Percentiles rank a stretch among this genome's conserved stretches.
Evolutionary conservation across 2,797 vertebrate species (phyloP).

Genomic region (Triplophysa bombifrons): DNA sequence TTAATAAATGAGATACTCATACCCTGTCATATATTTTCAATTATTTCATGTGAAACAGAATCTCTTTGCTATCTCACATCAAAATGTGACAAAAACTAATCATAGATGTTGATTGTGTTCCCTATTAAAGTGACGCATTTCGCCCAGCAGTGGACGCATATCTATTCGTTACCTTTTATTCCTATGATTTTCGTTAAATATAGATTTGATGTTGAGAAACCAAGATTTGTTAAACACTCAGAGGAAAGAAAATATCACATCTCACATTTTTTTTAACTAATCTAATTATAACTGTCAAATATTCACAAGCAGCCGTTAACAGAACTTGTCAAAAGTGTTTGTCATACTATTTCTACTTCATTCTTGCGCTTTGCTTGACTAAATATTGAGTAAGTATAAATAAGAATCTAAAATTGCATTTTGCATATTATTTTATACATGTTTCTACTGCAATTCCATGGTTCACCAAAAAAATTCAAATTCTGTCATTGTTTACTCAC

Average conservation of each 20-base stretch:
- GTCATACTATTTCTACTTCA: constrained; percentile 52
- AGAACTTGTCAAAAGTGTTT: constrained; percentile 55
- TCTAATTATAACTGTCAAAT: constrained; percentile 67
- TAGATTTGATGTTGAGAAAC: constrained; percentile 51
- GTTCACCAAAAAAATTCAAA: too few species aligned
- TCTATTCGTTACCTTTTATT: constrained; percentile 63
- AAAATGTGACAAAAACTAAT: constrained; percentile 70
- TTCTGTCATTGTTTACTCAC: too few species aligned
- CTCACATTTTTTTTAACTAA: constrained; percentile 66
- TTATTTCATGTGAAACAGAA: constrained; percentile 62
- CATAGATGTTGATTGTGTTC: constrained; percentile 64
- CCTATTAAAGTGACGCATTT: constrained; percentile 58
- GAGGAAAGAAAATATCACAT: constrained; percentile 56
- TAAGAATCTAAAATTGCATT: neutral
- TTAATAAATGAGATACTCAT: constrained; percentile 77
- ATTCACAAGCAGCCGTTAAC: constrained; percentile 59
- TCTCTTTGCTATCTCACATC: constrained; percentile 66
- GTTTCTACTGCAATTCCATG: too few species aligned
- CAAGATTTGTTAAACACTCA: constrained; percentile 41
- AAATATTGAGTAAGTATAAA: neutral
- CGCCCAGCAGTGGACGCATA: constrained; percentile 65
- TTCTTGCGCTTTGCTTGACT: constrained; percentile 25
- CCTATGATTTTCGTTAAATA: constrained; percentile 62
- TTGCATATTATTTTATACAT: neutral
- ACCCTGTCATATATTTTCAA: constrained; percentile 67